Conservation (phyloP, 2,113 vertebrate species). For the Marmota monax region DNA sequence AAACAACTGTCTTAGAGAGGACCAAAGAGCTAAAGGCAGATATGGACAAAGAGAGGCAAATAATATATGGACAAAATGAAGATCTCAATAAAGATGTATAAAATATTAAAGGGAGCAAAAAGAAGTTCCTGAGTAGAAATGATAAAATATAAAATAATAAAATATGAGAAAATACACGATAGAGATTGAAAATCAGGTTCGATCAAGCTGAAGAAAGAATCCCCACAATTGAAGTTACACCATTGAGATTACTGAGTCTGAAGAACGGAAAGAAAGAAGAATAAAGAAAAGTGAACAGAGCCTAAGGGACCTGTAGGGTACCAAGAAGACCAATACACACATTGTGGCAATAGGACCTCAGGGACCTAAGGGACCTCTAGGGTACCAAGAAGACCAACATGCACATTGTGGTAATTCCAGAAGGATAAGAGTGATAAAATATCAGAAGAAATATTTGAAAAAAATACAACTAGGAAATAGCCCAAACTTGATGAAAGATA, state of each 20-base stretch:
- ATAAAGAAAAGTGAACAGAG: background rate
- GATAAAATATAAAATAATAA: no score
- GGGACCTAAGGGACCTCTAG: background rate
- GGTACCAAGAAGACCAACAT: background rate
- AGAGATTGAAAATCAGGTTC: background rate
- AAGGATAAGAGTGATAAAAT: background rate
- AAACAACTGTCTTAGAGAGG: background rate
- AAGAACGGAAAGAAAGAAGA: background rate
- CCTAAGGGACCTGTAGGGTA: background rate
- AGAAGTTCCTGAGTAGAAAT: background rate
- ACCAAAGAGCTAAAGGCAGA: background rate
- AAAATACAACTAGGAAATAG: background rate
- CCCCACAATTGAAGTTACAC: background rate
- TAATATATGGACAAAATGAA: background rate
- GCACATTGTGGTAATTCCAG: background rate
- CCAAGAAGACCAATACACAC: background rate
- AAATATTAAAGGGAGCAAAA: background rate
- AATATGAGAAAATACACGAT: background rate
- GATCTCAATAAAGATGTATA: background rate
- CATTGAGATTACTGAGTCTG: background rate
- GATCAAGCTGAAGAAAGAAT: background rate
- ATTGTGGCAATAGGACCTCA: no score
- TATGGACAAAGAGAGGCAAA: background rate
- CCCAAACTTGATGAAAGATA: background rate
- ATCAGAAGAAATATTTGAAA: background rate